Evolutionary conservation across 1,140 invertebrate genomes (phyloP), one percentile per base, ranked within the genome.

Genomic region (Drosophila malerkotliana): DNA sequence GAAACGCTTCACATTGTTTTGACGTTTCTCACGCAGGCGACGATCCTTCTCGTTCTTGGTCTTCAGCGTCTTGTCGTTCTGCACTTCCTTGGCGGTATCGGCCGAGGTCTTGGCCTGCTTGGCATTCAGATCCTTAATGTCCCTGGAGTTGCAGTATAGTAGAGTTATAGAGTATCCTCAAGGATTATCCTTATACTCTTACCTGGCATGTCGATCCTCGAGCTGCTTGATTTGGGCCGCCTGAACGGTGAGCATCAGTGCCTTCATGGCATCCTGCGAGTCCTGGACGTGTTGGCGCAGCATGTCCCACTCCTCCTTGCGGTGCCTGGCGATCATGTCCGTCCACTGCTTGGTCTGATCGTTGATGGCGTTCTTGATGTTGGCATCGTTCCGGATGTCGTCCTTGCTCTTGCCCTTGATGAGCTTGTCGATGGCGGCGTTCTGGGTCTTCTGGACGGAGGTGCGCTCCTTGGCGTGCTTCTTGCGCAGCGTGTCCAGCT

Each of bases 1-100:
- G 90, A 99, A 99, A 84, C 98, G 98, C 92, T 99, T 99, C 14
- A 98, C 98, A 92, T 99, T 99, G 90, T 99, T 99, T 85, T 99
- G 98, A 88, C 99, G 99, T 83, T 99, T 97, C 92, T 99, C 99
- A 66, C 98, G 94, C 15, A 98, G 92, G 32, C 96, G 94, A 71
- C 98, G 94, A 84, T 99, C 99, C 84, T 98, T 97, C 88, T 99
- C 99, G 18, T 98, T 97, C 85, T 99, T 98, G 47, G 98, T 99
- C 92, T 98, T 97, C 24, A 99, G 93, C 0, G 97, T 98, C 92
- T 99, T 99, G 91, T 99, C 99, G 91, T 96, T 98, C 85, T 96
- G 94, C 2, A 99, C 97, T 92, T 98, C 97, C 92, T 98, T 98
- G 78, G 96, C 97, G 14, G 98, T 99, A 89, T 99, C 99, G 53